phyloP scores from a whole-genome alignment of 1,140 invertebrate species.

The Meloidogyne chitwoodi region DNA sequence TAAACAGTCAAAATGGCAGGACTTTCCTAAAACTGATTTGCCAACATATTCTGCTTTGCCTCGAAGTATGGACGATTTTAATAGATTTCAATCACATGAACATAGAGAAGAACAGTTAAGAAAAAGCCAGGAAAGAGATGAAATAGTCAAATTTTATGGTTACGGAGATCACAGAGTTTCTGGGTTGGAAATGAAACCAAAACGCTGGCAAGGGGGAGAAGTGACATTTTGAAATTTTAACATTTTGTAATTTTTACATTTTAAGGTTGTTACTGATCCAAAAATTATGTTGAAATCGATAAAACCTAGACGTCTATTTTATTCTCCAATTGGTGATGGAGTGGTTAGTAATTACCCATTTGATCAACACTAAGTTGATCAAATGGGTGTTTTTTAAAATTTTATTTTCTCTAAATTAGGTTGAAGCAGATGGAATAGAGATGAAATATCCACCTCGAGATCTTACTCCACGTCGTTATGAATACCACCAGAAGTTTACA shows the following conservation, averaged over 20 bases:
- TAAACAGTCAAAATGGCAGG: not conserved
- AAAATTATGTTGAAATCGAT: constrained; percentile 43
- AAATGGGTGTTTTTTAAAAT: not conserved
- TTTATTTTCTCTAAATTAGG: constrained; percentile 10
- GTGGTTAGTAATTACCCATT: not conserved
- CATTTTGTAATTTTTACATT: not conserved
- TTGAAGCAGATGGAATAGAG: constrained; percentile 56
- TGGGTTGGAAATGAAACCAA: constrained; percentile 51
- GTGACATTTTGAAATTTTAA: not conserved
- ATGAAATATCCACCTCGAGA: constrained; percentile 53
- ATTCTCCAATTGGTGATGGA: constrained; percentile 58
- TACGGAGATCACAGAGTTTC: constrained; percentile 57
- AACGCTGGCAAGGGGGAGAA: constrained; percentile 54
- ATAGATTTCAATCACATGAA: constrained; percentile 37
- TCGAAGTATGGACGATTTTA: constrained; percentile 43
- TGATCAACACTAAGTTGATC: not conserved
- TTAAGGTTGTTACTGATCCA: constrained; percentile 46
- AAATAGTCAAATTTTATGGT: constrained; percentile 47
- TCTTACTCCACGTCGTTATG: constrained; percentile 45
- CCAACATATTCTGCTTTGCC: constrained; percentile 35
- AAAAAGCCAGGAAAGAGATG: constrained; percentile 36
- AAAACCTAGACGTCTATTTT: constrained; percentile 50
- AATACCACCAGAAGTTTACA: constrained; percentile 36
- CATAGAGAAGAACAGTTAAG: constrained; percentile 21
- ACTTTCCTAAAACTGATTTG: constrained; percentile 21